A percentile compares a stretch with the other conserved stretches of the same genome.
phyloP scores from a whole-genome alignment of 1,140 invertebrate genomes.

The Scylla paramamosain region DNA sequence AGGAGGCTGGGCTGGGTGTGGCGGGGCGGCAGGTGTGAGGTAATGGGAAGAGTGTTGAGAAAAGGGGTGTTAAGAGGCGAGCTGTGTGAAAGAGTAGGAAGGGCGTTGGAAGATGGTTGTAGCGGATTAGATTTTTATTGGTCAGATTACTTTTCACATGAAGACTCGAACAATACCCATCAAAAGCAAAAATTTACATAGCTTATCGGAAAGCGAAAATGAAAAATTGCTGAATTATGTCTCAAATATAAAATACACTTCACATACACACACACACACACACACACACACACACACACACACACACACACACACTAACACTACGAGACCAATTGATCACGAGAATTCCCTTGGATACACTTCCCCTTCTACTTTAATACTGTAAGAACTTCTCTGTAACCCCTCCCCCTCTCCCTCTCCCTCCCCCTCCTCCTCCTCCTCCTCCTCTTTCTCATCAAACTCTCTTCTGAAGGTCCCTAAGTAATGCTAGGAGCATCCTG shows the following conservation, averaged over 20 bases:
- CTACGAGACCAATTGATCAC: background rate
- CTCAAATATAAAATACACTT: no score
- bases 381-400: background rate
- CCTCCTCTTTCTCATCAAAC: background rate
- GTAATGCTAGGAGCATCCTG: background rate
- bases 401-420: background rate
- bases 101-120: no score
- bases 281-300: background rate
- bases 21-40: background rate
- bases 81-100: background rate
- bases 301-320: conserved; percentile 3
- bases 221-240: no score
- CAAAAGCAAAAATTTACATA: background rate
- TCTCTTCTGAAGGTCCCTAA: background rate
- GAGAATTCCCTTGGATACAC: background rate
- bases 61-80: no score
- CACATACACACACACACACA: background rate
- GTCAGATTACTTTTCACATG: no score
- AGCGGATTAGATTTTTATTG: no score
- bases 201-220: background rate
- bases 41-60: no score
- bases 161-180: no score
- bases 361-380: background rate
- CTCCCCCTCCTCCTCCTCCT: background rate
- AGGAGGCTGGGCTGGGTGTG: background rate